Evolutionary conservation across 2,113 vertebrate genomes (phyloP).

Genomic region (Hippopotamus amphibius): DNA sequence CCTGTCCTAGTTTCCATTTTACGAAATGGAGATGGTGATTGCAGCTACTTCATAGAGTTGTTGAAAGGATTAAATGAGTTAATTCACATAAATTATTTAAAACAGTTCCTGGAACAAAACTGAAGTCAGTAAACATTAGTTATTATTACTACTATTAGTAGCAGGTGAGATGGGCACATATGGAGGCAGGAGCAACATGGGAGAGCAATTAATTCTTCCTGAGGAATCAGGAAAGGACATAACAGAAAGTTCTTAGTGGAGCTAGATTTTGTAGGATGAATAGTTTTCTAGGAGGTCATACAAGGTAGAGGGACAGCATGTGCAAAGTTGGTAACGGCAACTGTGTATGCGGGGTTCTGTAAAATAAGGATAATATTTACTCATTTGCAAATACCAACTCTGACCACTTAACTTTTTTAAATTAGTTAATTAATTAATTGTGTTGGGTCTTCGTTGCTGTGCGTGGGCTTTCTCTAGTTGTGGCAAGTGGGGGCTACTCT

Average conservation of each 20-base stretch:
- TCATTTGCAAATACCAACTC: background rate
- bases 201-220: background rate
- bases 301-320: background rate
- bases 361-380: background rate
- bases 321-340: background rate
- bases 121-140: background rate
- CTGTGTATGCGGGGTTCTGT: background rate
- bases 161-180: background rate
- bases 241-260: background rate
- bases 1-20: background rate
- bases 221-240: background rate
- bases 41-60: background rate
- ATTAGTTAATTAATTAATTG: too few species aligned
- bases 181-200: too few species aligned
- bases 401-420: too few species aligned
- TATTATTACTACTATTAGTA: background rate
- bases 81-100: background rate
- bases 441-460: too few species aligned
- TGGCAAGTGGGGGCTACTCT: too few species aligned
- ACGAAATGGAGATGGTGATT: background rate
- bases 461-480: too few species aligned
- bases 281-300: background rate
- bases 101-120: background rate
- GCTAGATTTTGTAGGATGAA: background rate
- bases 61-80: background rate